These are phyloP conservation scores for Falco rusticolus DNA, from an alignment of 2,797 vertebrate species.

Conservation along the genomic window DNA sequence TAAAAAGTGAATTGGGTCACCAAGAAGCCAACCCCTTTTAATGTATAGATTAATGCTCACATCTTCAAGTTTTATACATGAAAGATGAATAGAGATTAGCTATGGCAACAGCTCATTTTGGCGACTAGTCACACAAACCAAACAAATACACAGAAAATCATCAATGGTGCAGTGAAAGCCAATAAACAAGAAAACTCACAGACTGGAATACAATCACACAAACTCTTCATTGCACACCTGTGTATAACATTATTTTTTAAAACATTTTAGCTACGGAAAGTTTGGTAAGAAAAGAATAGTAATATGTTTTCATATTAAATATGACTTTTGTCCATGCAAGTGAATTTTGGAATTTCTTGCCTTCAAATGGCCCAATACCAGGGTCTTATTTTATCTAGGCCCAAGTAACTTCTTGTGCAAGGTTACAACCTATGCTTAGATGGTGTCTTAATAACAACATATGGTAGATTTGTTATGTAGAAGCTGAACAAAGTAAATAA, in stretches of 20 bases:
- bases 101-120: not conserved
- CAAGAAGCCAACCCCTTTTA: not conserved
- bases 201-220: not conserved
- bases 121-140: not conserved
- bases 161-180: not conserved
- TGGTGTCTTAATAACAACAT: not conserved
- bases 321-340: not conserved
- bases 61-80: not conserved
- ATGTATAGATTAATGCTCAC: not conserved
- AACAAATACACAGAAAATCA: not conserved
- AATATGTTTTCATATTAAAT: not conserved
- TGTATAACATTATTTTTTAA: not conserved
- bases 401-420: not conserved
- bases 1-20: slow-evolving; percentile 3
- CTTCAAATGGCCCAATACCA: not conserved
- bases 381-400: not conserved
- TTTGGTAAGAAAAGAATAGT: not conserved
- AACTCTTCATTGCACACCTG: not conserved
- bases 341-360: not conserved
- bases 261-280: not conserved
- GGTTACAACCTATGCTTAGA: not conserved
- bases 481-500: not conserved
- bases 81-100: not conserved
- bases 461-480: not conserved
- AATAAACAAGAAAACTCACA: not conserved